These are phyloP conservation scores for Megaceryle torquata DNA, from an alignment of 2,113 vertebrate species.

Conservation along the genomic window DNA sequence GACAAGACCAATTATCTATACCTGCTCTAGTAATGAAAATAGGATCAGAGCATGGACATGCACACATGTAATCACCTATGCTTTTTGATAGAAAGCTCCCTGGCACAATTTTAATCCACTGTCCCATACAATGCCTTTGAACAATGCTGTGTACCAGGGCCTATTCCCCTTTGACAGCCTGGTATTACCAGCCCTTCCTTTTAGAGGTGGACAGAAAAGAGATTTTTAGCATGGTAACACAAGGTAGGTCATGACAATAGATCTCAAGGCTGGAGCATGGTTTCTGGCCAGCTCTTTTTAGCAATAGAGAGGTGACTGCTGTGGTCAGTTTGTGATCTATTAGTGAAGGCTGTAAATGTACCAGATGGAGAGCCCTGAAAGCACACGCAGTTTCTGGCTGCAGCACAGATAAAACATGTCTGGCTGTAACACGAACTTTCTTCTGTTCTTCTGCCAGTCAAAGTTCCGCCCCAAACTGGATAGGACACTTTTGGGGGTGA, in stretches of 20 bases:
- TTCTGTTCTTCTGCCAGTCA: conserved; percentile 38
- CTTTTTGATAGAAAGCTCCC: background rate
- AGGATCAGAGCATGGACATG: background rate
- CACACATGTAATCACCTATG: background rate
- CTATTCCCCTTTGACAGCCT: background rate
- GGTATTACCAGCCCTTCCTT: background rate
- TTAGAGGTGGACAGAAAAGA: background rate
- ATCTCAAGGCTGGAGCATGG: background rate
- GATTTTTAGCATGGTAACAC: background rate
- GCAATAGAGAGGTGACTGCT: background rate
- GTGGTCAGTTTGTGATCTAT: background rate
- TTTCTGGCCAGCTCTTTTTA: background rate
- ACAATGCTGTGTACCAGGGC: fast-evolving
- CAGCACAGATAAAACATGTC: conserved; percentile 4
- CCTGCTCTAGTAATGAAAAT: background rate
- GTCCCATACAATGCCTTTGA: background rate
- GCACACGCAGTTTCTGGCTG: conserved; percentile 3
- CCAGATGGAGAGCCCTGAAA: background rate
- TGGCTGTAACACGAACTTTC: conserved; percentile 4
- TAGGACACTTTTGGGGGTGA: conserved; percentile 40
- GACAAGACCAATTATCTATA: background rate
- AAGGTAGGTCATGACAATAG: background rate
- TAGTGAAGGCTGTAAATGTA: background rate
- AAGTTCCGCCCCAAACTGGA: conserved; percentile 13
- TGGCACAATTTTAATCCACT: background rate